Conservation (phyloP, 2,797 vertebrate genomes). For the Gouania willdenowi region DNA sequence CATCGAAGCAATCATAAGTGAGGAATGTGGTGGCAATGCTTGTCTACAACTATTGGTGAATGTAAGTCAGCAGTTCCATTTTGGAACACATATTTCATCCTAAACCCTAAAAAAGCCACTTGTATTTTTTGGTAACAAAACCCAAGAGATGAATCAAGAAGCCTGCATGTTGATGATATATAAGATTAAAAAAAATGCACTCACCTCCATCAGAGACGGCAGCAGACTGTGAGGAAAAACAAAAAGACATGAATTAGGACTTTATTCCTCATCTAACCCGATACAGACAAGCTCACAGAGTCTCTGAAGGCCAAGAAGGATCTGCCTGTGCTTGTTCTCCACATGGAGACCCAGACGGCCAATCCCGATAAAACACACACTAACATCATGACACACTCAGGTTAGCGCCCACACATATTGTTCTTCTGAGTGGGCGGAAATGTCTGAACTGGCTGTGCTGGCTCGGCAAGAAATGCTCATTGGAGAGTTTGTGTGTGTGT, state of each 20-base stretch:
- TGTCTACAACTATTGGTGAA: too few relatives aligned
- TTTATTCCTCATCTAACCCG: constrained; percentile 58
- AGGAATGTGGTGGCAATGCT: too few relatives aligned
- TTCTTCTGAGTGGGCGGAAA: constrained; percentile 51
- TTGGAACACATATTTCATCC: too few relatives aligned
- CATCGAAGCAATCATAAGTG: too few relatives aligned
- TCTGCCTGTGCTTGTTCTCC: constrained; percentile 27
- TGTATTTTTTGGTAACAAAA: too few relatives aligned
- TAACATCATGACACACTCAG: constrained; percentile 37
- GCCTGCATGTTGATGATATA: too few relatives aligned
- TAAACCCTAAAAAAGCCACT: too few relatives aligned
- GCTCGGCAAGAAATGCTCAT: constrained; percentile 54
- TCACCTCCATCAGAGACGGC: constrained; percentile 98
- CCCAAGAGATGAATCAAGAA: too few relatives aligned
- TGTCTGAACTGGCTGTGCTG: constrained; percentile 59
- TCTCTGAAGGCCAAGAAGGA: constrained; percentile 1
- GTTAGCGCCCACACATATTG: constrained; percentile 34
- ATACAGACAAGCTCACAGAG: constrained; percentile 15
- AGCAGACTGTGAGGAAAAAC: constrained; percentile 87
- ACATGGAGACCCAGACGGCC: constrained; percentile 18
- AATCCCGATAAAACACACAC: constrained; percentile 25
- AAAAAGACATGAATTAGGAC: constrained; percentile 86
- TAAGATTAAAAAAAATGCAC: too few relatives aligned
- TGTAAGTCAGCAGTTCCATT: too few relatives aligned
- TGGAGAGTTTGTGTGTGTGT: constrained; percentile 11